Evolutionary conservation across 2,888 invertebrate genomes (phyloP).

Genomic region (Exephanes ischioxanthus): DNA sequence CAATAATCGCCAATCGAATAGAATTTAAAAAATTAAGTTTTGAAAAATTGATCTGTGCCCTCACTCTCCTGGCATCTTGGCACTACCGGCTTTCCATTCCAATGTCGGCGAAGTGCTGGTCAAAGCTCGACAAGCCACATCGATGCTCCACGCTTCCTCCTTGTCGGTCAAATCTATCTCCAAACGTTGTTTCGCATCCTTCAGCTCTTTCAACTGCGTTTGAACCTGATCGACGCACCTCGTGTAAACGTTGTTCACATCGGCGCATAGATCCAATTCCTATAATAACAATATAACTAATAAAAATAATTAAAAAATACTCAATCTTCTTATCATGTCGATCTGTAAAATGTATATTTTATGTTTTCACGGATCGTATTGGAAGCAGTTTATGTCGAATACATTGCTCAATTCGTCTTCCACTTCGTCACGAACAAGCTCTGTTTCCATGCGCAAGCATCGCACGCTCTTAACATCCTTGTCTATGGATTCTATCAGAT

Average conservation of each 20-base stretch:
- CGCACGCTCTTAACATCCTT: conserved; percentile 66
- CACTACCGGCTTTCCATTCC: conserved; percentile 86
- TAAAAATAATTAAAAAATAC: not conserved
- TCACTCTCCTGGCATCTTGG: conserved; percentile 86
- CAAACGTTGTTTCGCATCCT: conserved; percentile 86
- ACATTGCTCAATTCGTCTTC: conserved; percentile 91
- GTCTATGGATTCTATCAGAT: conserved; percentile 90
- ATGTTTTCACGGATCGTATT: not conserved
- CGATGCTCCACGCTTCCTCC: conserved; percentile 86
- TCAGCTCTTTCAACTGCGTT: conserved; percentile 83
- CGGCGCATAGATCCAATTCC: conserved; percentile 79
- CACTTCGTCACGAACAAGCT: conserved; percentile 90
- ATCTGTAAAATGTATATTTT: not conserved
- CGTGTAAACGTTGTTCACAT: conserved; percentile 76
- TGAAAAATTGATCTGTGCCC: conserved; percentile 39
- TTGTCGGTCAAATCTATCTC: conserved; percentile 88
- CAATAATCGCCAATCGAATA: not conserved
- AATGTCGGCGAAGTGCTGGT: conserved; percentile 84
- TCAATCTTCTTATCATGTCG: not conserved
- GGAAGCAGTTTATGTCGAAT: not conserved
- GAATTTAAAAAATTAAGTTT: not conserved
- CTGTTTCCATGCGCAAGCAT: conserved; percentile 87
- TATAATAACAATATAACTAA: conserved; percentile 49
- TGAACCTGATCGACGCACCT: conserved; percentile 78
- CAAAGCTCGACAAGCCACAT: conserved; percentile 84